Conservation (phyloP, 2,797 vertebrate species). For the Tragopan temminckii region DNA sequence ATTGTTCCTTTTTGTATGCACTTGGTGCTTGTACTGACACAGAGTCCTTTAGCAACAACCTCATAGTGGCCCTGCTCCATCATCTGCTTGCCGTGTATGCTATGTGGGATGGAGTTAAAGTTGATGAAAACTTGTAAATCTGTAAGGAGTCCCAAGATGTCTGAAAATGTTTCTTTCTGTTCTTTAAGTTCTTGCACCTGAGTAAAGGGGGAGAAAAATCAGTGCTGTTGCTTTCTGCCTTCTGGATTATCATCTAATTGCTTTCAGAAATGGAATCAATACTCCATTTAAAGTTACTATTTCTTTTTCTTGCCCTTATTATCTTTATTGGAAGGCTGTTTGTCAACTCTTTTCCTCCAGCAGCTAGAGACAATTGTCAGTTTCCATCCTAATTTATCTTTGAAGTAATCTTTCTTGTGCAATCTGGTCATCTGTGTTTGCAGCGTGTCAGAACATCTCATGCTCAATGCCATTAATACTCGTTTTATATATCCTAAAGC, state of each 20-base stretch:
- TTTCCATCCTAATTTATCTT: not conserved
- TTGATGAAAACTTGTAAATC: not conserved
- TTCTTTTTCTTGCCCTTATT: not conserved
- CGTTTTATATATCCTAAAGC: not conserved
- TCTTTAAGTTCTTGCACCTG: not conserved
- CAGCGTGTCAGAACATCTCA: not conserved
- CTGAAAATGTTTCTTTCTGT: not conserved
- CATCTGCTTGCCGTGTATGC: not conserved
- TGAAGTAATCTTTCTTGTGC: not conserved
- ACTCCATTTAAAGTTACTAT: not conserved
- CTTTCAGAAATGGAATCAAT: not conserved
- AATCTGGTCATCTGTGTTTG: not conserved
- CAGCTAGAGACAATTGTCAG: not conserved
- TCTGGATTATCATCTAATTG: not conserved
- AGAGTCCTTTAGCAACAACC: not conserved
- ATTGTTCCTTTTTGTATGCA: not conserved
- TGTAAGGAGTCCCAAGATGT: not conserved
- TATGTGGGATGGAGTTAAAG: not conserved
- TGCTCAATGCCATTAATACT: not conserved
- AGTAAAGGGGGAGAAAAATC: not conserved
- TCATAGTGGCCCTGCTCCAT: fast-evolving
- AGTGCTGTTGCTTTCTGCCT: not conserved
- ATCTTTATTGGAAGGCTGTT: not conserved
- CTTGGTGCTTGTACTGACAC: not conserved
- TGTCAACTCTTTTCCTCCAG: not conserved